Percentiles rank a stretch among this genome's conserved stretches.
phyloP scores from a whole-genome alignment of 2,888 invertebrate genomes.

The Drosophila paranaensis region DNA sequence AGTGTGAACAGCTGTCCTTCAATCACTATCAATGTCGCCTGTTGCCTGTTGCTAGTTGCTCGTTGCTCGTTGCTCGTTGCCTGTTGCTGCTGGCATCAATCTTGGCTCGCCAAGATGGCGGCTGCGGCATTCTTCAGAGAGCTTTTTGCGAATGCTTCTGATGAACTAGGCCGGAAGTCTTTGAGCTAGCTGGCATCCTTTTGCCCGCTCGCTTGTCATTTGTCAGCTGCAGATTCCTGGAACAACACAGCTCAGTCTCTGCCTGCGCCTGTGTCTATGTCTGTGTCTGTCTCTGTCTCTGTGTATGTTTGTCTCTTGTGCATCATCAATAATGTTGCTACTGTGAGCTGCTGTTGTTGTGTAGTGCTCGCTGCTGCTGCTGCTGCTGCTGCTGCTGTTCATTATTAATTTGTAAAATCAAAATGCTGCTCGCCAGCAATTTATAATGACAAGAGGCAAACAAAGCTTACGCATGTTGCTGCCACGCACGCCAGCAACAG shows the following conservation, averaged over 20 bases:
- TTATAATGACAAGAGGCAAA: constrained; percentile 74
- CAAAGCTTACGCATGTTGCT: constrained; percentile 69
- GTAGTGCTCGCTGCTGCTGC: constrained; percentile 5
- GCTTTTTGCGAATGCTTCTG: constrained; percentile 69
- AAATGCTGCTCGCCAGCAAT: constrained; percentile 77
- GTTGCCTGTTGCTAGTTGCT: constrained; percentile 38
- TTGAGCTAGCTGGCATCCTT: constrained; percentile 47
- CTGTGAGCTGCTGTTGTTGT: constrained; percentile 42
- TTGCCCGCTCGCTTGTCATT: constrained; percentile 64
- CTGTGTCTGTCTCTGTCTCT: not conserved
- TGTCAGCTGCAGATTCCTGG: constrained; percentile 71
- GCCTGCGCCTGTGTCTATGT: constrained; percentile 8
- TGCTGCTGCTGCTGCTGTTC: constrained; percentile 32
- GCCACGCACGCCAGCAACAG: constrained; percentile 59
- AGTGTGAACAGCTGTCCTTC: constrained; percentile 82
- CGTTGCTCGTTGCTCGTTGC: constrained; percentile 39
- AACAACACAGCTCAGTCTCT: constrained; percentile 33
- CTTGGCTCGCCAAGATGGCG: constrained; percentile 71
- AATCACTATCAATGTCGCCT: constrained; percentile 77
- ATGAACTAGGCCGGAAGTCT: constrained; percentile 78
- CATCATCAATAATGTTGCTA: constrained; percentile 77
- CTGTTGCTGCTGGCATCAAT: constrained; percentile 68
- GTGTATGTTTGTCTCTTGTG: constrained; percentile 34
- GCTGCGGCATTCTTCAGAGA: constrained; percentile 47
- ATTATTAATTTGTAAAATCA: constrained; percentile 84